These are phyloP conservation scores for Nasua narica DNA, from an alignment of 2,797 vertebrate genomes.

Conservation along the genomic window DNA sequence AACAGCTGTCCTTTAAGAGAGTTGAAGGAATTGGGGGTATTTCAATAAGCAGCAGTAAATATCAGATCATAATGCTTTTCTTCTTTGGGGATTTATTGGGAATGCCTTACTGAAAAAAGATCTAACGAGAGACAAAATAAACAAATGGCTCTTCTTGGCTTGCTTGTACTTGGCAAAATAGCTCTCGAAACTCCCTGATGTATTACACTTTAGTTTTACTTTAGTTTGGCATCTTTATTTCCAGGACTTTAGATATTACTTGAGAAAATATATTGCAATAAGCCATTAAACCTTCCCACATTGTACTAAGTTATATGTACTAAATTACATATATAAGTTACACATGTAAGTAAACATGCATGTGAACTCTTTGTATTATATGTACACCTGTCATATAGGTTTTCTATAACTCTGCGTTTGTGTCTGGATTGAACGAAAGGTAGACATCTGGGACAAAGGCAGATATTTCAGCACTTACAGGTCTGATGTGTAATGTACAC, in stretches of 20 bases:
- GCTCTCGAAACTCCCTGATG: not conserved
- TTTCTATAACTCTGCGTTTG: not conserved
- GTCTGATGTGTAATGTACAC: not conserved
- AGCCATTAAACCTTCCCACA: not conserved
- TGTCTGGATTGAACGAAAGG: not conserved
- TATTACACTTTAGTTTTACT: not conserved
- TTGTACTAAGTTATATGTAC: not conserved
- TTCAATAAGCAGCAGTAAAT: not conserved
- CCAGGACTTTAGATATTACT: not conserved
- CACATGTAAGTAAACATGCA: not conserved
- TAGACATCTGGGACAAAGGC: not conserved
- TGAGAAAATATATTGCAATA: not conserved
- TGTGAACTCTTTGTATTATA: not conserved
- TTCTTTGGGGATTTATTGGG: not conserved
- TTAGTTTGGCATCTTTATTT: not conserved
- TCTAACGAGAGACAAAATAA: not conserved
- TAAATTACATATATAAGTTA: not conserved
- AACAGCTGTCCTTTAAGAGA: not conserved
- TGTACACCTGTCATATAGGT: not conserved
- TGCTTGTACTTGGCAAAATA: not conserved
- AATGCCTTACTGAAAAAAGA: not conserved
- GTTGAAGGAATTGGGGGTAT: not conserved
- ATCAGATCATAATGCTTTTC: not conserved
- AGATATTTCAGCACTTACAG: not conserved
- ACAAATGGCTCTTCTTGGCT: not conserved